Evolutionary conservation across 2,797 vertebrate genomes (phyloP).

Genomic region (Clarias platycephalus): DNA sequence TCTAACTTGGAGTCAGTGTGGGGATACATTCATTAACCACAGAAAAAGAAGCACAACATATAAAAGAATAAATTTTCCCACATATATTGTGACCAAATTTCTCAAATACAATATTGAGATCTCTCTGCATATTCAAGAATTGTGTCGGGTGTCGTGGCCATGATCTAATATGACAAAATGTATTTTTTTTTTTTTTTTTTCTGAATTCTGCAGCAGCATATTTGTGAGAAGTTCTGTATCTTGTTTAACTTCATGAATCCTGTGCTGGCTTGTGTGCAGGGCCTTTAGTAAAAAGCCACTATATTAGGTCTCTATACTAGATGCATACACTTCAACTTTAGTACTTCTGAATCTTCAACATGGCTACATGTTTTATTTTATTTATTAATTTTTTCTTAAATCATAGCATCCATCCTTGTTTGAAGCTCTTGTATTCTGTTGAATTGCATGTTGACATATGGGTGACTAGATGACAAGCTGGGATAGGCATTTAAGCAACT

Average conservation of each 20-base stretch:
- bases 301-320: not conserved
- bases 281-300: not conserved
- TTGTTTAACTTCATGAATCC: not conserved
- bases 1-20: no score
- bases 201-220: not conserved
- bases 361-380: not conserved
- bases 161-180: conserved; percentile 2
- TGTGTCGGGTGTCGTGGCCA: not conserved
- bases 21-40: no score
- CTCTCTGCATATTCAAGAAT: not conserved
- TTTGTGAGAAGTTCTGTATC: not conserved
- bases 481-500: not conserved
- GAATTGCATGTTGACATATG: not conserved
- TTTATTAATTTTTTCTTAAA: not conserved
- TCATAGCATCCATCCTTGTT: not conserved
- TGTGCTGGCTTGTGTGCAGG: not conserved
- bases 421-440: not conserved
- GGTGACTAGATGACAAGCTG: not conserved
- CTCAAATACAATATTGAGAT: not conserved
- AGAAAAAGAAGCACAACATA: no score
- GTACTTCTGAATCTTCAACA: not conserved
- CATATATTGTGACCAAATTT: not conserved
- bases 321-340: not conserved
- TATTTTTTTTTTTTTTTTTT: no score
- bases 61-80: no score